Evolutionary conservation across 2,113 vertebrate species (phyloP).

Genomic region (Corythaeola cristata): DNA sequence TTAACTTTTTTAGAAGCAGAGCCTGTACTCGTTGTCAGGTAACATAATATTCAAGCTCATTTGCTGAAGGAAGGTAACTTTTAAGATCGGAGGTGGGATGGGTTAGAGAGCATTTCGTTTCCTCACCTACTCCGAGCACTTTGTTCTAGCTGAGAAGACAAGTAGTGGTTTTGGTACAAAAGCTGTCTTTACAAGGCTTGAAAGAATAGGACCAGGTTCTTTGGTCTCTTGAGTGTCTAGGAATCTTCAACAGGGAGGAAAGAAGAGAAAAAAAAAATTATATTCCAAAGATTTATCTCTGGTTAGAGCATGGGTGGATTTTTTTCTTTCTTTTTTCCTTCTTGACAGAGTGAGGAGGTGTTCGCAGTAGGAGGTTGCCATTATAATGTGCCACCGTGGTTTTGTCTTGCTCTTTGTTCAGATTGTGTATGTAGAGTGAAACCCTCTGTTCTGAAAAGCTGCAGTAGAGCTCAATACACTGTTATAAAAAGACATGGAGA

Average conservation of each 20-base stretch:
- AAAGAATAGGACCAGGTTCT: neutral
- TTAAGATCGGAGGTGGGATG: neutral
- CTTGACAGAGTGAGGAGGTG: conserved; percentile 4
- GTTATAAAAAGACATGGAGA: neutral
- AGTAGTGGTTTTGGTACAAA: neutral
- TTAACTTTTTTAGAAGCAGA: neutral
- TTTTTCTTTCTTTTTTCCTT: neutral
- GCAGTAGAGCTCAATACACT: neutral
- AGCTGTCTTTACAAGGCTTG: neutral
- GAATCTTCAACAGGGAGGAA: neutral
- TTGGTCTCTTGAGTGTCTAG: neutral
- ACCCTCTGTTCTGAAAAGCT: neutral
- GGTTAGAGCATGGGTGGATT: neutral
- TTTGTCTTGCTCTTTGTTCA: conserved; percentile 41
- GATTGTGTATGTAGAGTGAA: neutral
- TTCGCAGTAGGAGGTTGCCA: neutral
- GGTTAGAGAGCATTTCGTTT: neutral
- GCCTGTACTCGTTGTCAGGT: neutral
- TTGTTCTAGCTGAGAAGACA: neutral
- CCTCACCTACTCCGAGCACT: neutral
- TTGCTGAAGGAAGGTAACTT: neutral
- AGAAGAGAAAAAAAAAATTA: neutral
- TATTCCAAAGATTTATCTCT: neutral
- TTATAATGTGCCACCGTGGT: neutral
- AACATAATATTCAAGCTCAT: neutral